Evolutionary conservation across 2,113 vertebrate genomes (phyloP).

Genomic region (Toxotes jaculatrix): DNA sequence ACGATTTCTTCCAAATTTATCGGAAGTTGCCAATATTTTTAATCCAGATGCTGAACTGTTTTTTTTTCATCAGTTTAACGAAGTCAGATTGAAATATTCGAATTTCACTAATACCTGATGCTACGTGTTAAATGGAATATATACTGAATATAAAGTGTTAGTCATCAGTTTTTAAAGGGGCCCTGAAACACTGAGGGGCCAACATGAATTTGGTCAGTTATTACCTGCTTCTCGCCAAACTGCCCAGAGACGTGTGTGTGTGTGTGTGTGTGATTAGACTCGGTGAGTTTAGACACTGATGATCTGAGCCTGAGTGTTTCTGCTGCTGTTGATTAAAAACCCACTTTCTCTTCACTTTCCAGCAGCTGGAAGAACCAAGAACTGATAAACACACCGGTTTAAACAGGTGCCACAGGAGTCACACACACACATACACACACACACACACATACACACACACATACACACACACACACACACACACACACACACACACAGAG

Average conservation of each 20-base stretch:
- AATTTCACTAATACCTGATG: not conserved
- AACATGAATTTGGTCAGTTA: not conserved
- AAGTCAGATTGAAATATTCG: not conserved
- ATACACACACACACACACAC: too few species aligned
- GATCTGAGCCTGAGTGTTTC: not conserved
- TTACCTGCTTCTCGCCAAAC: not conserved
- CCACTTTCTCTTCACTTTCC: not conserved
- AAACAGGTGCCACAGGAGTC: too few species aligned
- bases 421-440: too few species aligned
- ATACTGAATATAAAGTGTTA: not conserved
- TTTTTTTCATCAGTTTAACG: not conserved
- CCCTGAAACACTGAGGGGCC: not conserved
- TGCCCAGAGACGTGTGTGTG: not conserved
- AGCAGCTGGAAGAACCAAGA: not conserved
- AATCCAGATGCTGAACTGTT: not conserved
- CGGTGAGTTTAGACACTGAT: not conserved
- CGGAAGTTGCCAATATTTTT: conserved; percentile 1
- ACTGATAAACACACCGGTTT: not conserved
- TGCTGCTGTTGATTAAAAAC: conserved; percentile 33
- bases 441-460: too few species aligned
- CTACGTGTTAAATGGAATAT: not conserved
- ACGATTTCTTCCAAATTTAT: not conserved
- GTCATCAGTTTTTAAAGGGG: not conserved
- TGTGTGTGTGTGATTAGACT: not conserved
- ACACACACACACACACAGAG: too few species aligned